phyloP scores from a whole-genome alignment of 2,888 invertebrate species.

The Archaeoteleia sp. region DNA sequence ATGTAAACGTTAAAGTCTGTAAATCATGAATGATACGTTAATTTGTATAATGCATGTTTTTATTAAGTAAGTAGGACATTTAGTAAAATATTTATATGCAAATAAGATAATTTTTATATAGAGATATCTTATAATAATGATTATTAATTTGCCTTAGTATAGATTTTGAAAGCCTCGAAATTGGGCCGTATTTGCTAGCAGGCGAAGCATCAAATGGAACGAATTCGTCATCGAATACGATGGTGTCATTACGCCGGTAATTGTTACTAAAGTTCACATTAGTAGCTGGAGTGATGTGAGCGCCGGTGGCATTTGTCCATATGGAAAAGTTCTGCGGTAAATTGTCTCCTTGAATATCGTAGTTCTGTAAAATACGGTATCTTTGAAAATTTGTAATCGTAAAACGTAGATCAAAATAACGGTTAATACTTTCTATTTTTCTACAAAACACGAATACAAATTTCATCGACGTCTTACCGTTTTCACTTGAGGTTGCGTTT shows the following conservation, averaged over 20 bases:
- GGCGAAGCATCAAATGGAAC: constrained; percentile 81
- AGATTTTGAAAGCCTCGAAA: constrained; percentile 76
- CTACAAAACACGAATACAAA: background rate
- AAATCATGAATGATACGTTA: too few relatives aligned
- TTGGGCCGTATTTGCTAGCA: constrained; percentile 83
- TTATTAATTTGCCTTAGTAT: constrained; percentile 63
- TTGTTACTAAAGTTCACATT: constrained; percentile 68
- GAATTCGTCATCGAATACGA: constrained; percentile 80
- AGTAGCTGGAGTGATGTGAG: constrained; percentile 60
- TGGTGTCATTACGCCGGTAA: constrained; percentile 77
- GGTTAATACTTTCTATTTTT: background rate
- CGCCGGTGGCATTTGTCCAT: constrained; percentile 68
- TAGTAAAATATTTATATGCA: too few relatives aligned
- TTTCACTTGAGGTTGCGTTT: constrained; percentile 66
- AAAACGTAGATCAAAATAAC: constrained; percentile 1
- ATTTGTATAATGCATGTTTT: too few relatives aligned
- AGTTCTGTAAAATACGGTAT: constrained; percentile 58
- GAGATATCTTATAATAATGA: background rate
- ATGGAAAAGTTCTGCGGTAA: constrained; percentile 69
- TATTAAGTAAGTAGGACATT: too few relatives aligned
- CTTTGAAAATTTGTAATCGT: constrained; percentile 55
- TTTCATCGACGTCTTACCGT: too few relatives aligned
- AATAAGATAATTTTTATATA: too few relatives aligned
- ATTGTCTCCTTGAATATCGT: constrained; percentile 65
- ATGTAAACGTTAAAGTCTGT: too few relatives aligned